Base-by-base conservation (phyloP, 2,888 invertebrate species). In the Limnephilus auricula region DNA sequence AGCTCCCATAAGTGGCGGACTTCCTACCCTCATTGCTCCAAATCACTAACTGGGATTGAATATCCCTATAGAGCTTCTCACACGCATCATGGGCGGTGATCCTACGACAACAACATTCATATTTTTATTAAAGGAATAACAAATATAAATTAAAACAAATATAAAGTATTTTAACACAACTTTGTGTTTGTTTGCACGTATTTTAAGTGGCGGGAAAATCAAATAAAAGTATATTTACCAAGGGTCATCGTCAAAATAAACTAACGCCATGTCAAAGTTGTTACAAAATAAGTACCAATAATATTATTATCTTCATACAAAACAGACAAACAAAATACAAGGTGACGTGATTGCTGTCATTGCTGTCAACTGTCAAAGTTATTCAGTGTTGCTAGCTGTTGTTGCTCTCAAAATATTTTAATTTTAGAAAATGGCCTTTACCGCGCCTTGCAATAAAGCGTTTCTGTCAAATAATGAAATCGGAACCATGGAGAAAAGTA, bases 11-110 rank as follows among this genome's bases (percentile, higher is more conserved):
- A 89, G 96, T 95, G 86, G 96, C 95, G 0, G 96, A 96, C 2
- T 95, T 94, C 93, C 95, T 95, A 50, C 95, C 94, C 93, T 96
- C 95, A 92, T 95, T 95, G 93, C 96, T 96, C 89, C 97, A 95
- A 90, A 95, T 94, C 0, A 96, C 96, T 13, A 97, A 94, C 93
- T 97, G 96, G 91, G 96, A 96, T 95, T 97, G 96, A 87, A 97
- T 96, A 93, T 97, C 96, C 85, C 97, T 95, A 93, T 96, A 96
- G 34, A 97, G 94, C 92, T 96, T 96, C 93, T 97, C 97, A 93
- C 97, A 97, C 0, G 97, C 96, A 93, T 97, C 97, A 94, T 96
- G 96, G 94, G 97, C 97, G 0, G 95, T 94, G 25, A 97, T 94
- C 97, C 97, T 97, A 31, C 45, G 89, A 91, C 13, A 88, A 40